Percentiles rank a stretch among this genome's conserved stretches.
phyloP scores from a whole-genome alignment of 37 sponge, comb jelly and placozoan genomes.

The Crambe crambe region DNA sequence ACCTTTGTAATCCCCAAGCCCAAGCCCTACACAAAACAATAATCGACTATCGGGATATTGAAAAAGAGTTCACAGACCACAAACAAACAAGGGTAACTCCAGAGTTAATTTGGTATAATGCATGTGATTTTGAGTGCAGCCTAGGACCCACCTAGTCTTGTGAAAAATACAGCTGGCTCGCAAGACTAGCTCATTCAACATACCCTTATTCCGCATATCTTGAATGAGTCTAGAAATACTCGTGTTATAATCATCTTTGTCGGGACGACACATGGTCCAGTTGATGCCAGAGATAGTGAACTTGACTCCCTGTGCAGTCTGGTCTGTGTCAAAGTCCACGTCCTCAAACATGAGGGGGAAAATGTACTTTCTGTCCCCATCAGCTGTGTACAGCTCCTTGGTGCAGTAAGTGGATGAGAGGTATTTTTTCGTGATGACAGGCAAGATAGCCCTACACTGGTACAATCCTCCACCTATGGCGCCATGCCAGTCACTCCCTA shows the following conservation, averaged over 20 bases:
- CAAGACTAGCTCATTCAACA: neutral
- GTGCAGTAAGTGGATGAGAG: constrained; percentile 62
- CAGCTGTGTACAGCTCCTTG: constrained; percentile 77
- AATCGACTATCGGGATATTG: neutral
- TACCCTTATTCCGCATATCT: constrained; percentile 61
- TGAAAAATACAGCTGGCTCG: neutral
- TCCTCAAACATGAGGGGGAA: constrained; percentile 80
- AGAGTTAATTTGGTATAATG: neutral
- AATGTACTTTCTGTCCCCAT: constrained; percentile 61
- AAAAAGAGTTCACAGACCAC: neutral
- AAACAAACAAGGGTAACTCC: neutral
- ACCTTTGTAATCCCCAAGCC: neutral
- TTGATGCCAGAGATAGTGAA: constrained; percentile 70
- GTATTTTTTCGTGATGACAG: constrained; percentile 71
- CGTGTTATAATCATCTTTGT: constrained; percentile 51
- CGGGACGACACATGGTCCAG: constrained; percentile 79
- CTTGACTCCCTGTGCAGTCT: constrained; percentile 59
- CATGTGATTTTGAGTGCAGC: neutral
- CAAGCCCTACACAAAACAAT: neutral
- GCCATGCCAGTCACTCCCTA: constrained; percentile 80
- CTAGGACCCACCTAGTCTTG: neutral
- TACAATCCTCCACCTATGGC: constrained; percentile 74
- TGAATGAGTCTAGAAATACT: constrained; percentile 41
- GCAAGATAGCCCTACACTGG: constrained; percentile 49
- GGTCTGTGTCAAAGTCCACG: constrained; percentile 45